phyloP scores from a whole-genome alignment of 1,140 invertebrate genomes.

The Atta texana region DNA sequence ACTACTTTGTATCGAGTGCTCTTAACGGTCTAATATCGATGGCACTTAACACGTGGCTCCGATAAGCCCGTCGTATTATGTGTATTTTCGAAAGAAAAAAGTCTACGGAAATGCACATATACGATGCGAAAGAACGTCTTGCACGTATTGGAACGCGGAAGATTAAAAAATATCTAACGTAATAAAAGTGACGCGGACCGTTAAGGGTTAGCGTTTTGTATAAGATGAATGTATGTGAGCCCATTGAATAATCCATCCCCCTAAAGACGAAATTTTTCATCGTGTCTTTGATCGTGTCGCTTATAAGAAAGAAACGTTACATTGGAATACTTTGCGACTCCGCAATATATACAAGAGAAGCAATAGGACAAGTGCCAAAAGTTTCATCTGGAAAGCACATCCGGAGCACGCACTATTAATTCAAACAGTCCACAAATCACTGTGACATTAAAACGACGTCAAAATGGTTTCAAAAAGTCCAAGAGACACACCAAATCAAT shows the following conservation, averaged over 20 bases:
- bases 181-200: slow-evolving; percentile 6
- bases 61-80: neutral
- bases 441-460: no score
- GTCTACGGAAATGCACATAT: neutral
- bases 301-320: neutral
- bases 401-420: neutral
- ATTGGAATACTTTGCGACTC: neutral
- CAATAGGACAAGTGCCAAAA: slow-evolving; percentile 59
- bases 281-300: slow-evolving; percentile 31
- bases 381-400: slow-evolving; percentile 23
- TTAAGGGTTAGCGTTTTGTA: slow-evolving; percentile 39
- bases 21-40: slow-evolving; percentile 48
- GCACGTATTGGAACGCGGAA: no score
- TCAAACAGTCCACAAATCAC: no score
- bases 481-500: no score
- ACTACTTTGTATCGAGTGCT: slow-evolving; percentile 33
- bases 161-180: neutral
- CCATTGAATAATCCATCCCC: neutral
- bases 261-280: slow-evolving; percentile 20
- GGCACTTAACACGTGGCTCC: neutral
- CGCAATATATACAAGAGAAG: slow-evolving; percentile 20
- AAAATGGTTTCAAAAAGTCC: no score
- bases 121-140: neutral
- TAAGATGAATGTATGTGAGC: neutral
- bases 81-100: neutral